Evolutionary conservation across 2,888 invertebrate species (phyloP), one percentile per base, ranked within the genome.

Genomic region (Ceraclea dissimilis): DNA sequence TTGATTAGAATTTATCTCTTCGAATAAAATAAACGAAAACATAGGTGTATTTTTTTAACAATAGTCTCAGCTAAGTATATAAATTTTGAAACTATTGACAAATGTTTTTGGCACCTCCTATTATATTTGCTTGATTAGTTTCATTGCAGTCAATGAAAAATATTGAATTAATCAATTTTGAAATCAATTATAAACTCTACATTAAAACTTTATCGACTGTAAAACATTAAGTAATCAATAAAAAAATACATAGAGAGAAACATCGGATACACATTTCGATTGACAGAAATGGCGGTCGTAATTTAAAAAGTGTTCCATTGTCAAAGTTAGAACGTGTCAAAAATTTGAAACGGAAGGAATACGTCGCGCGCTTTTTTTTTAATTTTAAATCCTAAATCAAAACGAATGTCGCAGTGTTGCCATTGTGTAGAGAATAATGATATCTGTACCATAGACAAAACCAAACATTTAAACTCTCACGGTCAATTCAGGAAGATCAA

Each of bases 401-500:
- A 57, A 47, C 50, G n/a, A n/a, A n/a, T n/a, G n/a, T n/a, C n/a
- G 53, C 53, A 17, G 43, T 52, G 22, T 49, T 49, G 20, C 18
- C 47, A 34, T 53, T 46, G 52, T 52, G 43, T 46, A 33, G 44
- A 52, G 44, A 20, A 49, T 50, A 50, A 57, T 50, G 20, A 49
- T 52, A 46, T 26, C 52, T 26, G 13, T 49, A 49, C 11, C 52
- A 46, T 46, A 50, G 49, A 57, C 53, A 43, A 39, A 57, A 49
- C 53, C 53, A 43, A 50, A 52, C 52, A 56, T 52, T 46, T 44
- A n/a, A n/a, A 20, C 57, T 61, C 61, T 61, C 61, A 61, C 61
- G 61, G 57, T 59, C 61, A 59, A 61, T 61, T 59, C 61, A 53
- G 33, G 18, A 49, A 59, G 59, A 57, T 61, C 59, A 44, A 59